phyloP scores from a whole-genome alignment of 2,797 vertebrate species.

The Cheirogaleus major region DNA sequence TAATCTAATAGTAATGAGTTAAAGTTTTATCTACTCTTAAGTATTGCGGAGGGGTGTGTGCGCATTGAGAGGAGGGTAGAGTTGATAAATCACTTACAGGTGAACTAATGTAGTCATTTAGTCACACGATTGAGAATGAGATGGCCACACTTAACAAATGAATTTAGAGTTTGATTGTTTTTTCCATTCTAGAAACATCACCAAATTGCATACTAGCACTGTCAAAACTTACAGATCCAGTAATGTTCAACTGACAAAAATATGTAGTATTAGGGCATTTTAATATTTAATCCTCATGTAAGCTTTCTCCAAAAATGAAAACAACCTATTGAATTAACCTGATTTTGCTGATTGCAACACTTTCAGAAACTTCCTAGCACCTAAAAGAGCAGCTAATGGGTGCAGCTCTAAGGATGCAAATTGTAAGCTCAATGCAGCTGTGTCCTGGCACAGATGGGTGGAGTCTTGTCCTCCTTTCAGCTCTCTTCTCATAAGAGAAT shows the following conservation, averaged over 20 bases:
- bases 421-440: background rate
- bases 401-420: background rate
- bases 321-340: background rate
- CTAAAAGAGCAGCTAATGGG: background rate
- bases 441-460: background rate
- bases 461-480: constrained; percentile 1
- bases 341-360: background rate
- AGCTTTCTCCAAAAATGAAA: constrained; percentile 16
- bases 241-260: background rate
- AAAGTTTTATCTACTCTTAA: background rate
- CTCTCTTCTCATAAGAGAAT: background rate
- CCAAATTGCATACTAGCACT: background rate
- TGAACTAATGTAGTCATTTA: background rate
- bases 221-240: background rate
- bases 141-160: background rate
- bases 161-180: background rate
- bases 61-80: background rate
- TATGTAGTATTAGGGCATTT: background rate
- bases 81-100: background rate
- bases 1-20: background rate
- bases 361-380: background rate
- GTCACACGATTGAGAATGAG: background rate
- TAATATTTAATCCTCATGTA: background rate
- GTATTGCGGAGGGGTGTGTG: background rate
- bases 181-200: background rate